phyloP scores from a whole-genome alignment of 1,140 invertebrate species.

The Papilio dardanus region DNA sequence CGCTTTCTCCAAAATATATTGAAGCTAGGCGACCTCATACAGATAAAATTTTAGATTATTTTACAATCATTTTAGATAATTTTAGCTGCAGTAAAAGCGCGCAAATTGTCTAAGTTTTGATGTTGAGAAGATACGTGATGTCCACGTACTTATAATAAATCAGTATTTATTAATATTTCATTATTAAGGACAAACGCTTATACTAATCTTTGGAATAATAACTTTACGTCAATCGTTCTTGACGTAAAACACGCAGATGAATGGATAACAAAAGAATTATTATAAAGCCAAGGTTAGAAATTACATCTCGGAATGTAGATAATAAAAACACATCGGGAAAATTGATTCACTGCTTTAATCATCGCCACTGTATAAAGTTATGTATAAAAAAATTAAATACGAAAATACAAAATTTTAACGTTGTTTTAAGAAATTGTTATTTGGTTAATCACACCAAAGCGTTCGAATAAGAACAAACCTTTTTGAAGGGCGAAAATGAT shows the following conservation, averaged over 20 bases:
- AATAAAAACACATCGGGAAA: slow-evolving; percentile 3
- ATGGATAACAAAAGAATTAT: slow-evolving; percentile 22
- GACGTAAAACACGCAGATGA: not conserved
- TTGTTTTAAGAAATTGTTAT: not conserved
- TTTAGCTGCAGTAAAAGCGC: not conserved
- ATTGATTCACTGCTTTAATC: not conserved
- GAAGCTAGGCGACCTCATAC: not conserved
- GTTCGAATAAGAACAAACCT: not conserved
- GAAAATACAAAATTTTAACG: not conserved
- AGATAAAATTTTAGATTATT: not conserved
- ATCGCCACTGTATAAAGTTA: not conserved
- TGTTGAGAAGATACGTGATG: not conserved
- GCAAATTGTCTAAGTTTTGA: not conserved
- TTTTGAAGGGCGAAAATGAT: not conserved
- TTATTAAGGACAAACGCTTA: slow-evolving; percentile 3
- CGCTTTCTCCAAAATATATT: not conserved
- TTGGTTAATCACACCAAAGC: not conserved
- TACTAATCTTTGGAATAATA: not conserved
- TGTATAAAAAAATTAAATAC: not conserved
- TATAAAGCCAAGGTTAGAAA: slow-evolving; percentile 7
- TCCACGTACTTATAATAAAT: not conserved
- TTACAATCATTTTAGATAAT: not conserved
- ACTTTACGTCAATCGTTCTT: slow-evolving; percentile 10
- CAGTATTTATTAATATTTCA: slow-evolving; percentile 2
- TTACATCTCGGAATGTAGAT: slow-evolving; percentile 21